These are phyloP conservation scores for Lemur catta DNA, from an alignment of 2,797 vertebrate species.

Conservation along the genomic window DNA sequence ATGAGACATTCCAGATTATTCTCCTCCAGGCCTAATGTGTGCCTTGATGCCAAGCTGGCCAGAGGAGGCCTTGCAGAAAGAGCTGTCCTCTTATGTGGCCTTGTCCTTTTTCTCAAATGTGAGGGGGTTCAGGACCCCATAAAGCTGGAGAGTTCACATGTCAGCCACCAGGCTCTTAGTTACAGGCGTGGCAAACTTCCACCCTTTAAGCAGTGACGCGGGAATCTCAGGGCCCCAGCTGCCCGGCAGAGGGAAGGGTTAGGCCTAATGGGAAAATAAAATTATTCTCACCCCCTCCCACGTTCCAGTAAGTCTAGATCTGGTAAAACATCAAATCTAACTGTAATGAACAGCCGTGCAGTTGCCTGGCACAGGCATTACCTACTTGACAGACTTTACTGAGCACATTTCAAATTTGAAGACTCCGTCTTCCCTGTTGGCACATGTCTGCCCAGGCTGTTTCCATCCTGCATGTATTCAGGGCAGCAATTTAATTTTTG, in stretches of 20 bases:
- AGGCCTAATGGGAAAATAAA: not conserved
- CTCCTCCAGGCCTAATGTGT: not conserved
- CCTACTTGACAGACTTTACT: not conserved
- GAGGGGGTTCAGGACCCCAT: not conserved
- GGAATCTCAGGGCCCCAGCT: not conserved
- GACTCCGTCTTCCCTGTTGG: not conserved
- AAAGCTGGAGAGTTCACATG: not conserved
- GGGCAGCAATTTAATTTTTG: conserved; percentile 16
- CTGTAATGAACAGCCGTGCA: not conserved
- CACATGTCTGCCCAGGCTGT: not conserved
- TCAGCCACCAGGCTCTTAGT: not conserved
- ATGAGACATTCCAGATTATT: not conserved
- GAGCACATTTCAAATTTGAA: not conserved
- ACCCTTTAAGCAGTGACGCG: not conserved
- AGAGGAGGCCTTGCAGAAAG: not conserved
- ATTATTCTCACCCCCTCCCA: not conserved
- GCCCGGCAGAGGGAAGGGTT: not conserved
- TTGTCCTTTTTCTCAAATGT: not conserved
- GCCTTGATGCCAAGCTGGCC: not conserved
- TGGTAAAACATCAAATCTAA: not conserved
- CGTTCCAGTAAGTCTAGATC: not conserved
- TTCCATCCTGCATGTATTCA: not conserved
- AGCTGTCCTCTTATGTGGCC: not conserved
- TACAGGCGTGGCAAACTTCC: not conserved
- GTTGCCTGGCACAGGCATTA: not conserved